Evolutionary conservation across 2,113 vertebrate species (phyloP), one percentile per base, ranked within the genome.

Genomic region (Apaloderma vittatum): DNA sequence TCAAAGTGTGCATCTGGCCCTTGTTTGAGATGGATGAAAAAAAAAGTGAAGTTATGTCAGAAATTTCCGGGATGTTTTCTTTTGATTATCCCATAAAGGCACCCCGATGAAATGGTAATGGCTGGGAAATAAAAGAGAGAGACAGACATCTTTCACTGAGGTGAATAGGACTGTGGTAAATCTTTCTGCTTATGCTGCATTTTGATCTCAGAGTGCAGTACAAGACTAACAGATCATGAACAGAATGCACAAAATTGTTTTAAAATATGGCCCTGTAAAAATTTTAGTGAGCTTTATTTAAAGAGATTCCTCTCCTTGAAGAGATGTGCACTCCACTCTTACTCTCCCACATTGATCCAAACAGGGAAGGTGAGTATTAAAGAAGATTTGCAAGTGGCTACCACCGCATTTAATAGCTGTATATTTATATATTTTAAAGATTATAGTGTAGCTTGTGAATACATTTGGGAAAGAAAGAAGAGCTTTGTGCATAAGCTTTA

Each of bases 61-160:
- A 93, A 95, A 92, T 93, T 94, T 94, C 86, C 4, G 9, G 91
- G 81, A 86, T 76, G 40, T 86, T 96, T 96, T 93, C 49, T 82
- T 97, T 89, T 94, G 52, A 85, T 93, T 96, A 85, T 66, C 71
- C 90, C 72, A 80, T 83, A 77, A 93, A 93, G 81, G 15, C 84
- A 45, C 57, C 81, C 49, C 79, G 73, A 54, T 93, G 71, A 73
- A 96, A 82, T 79, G 27, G 62, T 63, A 70, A 78, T 4, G 40
- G 29, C 65, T 93, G n/a, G 58, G 61, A 82, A 95, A 58, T 58
- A 77, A 86, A 78, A 78, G n/a, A 55, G 34, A 93, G n/a, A 84
- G 57, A 65, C 63, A 90, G 46, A 71, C 4, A 43, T 83, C 36
- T 87, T 87, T 82, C 67, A 58, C 12, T 37, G 67, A 65, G 26